A percentile compares a stretch with the other conserved stretches of the same genome.
Conservation (phyloP, 2,113 vertebrate species). For the Thryonomys swinderianus region DNA sequence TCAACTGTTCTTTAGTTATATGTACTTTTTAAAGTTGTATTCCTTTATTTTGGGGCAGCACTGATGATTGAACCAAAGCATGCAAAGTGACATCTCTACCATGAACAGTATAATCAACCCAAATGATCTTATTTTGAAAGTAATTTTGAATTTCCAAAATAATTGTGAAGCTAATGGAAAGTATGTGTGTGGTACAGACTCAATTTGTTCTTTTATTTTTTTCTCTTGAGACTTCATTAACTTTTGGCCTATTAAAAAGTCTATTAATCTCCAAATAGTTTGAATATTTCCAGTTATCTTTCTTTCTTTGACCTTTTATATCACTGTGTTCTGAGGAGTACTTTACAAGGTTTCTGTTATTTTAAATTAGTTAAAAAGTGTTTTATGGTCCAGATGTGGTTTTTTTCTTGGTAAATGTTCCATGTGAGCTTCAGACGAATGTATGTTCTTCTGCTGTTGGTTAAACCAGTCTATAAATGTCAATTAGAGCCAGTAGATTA, state of each 20-base stretch:
- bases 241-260: not conserved
- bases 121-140: not conserved
- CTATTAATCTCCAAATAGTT: not conserved
- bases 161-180: not conserved
- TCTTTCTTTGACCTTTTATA: not conserved
- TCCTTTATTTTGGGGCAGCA: not conserved
- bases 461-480: conserved; percentile 61
- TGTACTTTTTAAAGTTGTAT: not conserved
- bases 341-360: not conserved
- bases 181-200: too few relatives aligned
- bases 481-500: conserved; percentile 60
- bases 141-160: not conserved
- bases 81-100: not conserved
- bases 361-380: not conserved
- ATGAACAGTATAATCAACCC: not conserved
- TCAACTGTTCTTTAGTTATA: not conserved
- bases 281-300: not conserved
- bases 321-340: not conserved
- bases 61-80: not conserved
- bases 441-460: not conserved
- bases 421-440: conserved; percentile 9
- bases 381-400: conserved; percentile 25
- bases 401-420: conserved; percentile 36
- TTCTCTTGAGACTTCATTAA: not conserved
- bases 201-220: not conserved